Evolutionary conservation across 2,113 vertebrate species (phyloP).

Genomic region (Anoplopoma fimbria): DNA sequence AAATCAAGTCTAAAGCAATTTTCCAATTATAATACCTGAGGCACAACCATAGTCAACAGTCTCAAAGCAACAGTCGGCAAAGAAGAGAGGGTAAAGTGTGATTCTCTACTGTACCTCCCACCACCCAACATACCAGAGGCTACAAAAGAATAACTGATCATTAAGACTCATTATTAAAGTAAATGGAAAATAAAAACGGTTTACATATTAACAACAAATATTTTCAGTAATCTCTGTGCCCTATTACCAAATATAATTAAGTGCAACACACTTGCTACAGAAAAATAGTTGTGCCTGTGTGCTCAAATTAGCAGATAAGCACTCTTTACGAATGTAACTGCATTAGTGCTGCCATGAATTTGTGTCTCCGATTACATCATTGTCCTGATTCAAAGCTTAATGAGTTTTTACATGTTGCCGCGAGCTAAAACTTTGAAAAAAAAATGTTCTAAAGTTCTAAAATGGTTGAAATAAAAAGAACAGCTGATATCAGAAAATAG

Average conservation of each 20-base stretch:
- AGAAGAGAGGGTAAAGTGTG: not conserved
- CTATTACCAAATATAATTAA: not conserved
- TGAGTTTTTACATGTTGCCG: conserved; percentile 52
- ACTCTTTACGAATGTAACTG: conserved; percentile 25
- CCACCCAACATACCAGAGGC: conserved; percentile 12
- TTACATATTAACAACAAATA: conserved; percentile 1
- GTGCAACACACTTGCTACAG: not conserved
- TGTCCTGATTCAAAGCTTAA: conserved; percentile 62
- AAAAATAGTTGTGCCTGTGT: not conserved
- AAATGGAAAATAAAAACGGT: conserved; percentile 1
- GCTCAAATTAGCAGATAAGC: conserved; percentile 24
- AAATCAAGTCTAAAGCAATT: conserved; percentile 35
- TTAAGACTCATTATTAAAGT: conserved; percentile 10
- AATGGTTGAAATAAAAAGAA: conserved; percentile 15
- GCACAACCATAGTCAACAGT: conserved; percentile 13
- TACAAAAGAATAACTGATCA: conserved; percentile 20
- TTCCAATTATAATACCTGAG: conserved; percentile 43
- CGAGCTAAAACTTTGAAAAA: conserved; percentile 31
- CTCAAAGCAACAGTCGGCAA: conserved; percentile 26
- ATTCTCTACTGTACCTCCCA: conserved; percentile 19
- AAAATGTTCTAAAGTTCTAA: conserved; percentile 18
- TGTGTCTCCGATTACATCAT: conserved; percentile 52
- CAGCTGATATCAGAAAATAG: conserved; percentile 15
- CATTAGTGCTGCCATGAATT: conserved; percentile 17
- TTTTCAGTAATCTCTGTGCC: not conserved